These are phyloP conservation scores for Stramonita haemastoma DNA, from an alignment of 2,888 invertebrate species.

Conservation along the genomic window DNA sequence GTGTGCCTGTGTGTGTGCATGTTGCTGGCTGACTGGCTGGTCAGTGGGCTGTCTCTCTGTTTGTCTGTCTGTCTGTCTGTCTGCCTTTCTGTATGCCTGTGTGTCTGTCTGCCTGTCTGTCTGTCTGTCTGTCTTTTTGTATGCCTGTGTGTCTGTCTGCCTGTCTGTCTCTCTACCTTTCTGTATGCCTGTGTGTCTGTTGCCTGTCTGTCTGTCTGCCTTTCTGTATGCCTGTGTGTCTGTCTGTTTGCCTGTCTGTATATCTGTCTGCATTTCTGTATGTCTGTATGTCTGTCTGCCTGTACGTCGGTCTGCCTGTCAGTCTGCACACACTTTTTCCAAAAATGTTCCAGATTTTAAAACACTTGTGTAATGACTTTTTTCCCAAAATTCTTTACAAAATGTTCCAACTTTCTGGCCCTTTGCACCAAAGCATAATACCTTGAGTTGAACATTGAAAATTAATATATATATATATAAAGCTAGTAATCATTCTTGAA, in stretches of 20 bases:
- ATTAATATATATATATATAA: too few species aligned
- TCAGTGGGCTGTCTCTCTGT: constrained; percentile 15
- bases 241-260: constrained; percentile 25
- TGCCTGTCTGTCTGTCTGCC: neutral
- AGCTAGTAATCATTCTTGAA: too few species aligned
- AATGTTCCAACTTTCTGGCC: too few species aligned
- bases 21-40: neutral
- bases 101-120: constrained; percentile 23
- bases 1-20: neutral
- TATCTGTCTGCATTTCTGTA: neutral
- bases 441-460: too few species aligned
- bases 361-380: too few species aligned
- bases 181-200: neutral
- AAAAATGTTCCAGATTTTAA: too few species aligned
- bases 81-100: neutral
- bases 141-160: neutral
- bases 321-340: neutral
- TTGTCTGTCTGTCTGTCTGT: constrained; percentile 31
- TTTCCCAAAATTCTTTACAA: too few species aligned
- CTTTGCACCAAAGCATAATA: too few species aligned
- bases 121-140: neutral
- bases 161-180: neutral
- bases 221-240: neutral
- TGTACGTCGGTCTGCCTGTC: constrained; percentile 12
- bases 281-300: too few species aligned